These are phyloP conservation scores for Rhabdomys dilectus DNA, from an alignment of 2,113 vertebrate species.

Conservation along the genomic window DNA sequence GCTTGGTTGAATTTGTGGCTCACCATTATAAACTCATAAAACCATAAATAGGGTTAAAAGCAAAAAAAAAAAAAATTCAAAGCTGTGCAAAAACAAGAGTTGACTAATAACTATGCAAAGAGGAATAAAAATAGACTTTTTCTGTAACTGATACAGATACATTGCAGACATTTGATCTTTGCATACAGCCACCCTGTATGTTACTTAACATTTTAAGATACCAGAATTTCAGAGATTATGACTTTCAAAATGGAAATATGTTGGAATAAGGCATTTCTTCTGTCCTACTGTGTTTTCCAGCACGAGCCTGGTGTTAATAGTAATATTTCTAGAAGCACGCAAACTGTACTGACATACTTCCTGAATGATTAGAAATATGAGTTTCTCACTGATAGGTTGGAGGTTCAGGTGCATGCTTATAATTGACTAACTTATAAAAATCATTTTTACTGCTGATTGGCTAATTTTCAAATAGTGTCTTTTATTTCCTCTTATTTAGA, in stretches of 20 bases:
- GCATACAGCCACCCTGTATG: neutral
- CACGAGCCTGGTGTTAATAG: neutral
- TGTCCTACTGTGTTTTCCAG: neutral
- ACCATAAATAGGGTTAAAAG: neutral
- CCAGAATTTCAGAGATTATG: neutral
- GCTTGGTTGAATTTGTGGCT: rapidly evolving
- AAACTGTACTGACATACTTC: neutral
- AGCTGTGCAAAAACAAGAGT: neutral
- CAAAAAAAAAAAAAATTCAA: neutral
- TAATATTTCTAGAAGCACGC: neutral
- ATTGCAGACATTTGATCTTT: neutral
- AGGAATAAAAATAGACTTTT: neutral
- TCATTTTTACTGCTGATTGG: neutral
- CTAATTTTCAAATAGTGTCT: neutral
- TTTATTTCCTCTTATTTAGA: neutral
- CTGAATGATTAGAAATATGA: neutral
- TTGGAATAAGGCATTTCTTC: neutral
- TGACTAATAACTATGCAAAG: neutral
- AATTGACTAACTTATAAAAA: neutral
- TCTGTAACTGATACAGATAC: neutral
- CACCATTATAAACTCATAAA: neutral
- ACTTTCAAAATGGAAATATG: neutral
- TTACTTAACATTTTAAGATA: neutral
- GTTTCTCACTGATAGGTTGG: neutral
- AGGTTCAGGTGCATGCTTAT: neutral